These are phyloP conservation scores for Sebastes matsubarae DNA, from an alignment of 2,797 vertebrate species.

Conservation along the genomic window DNA sequence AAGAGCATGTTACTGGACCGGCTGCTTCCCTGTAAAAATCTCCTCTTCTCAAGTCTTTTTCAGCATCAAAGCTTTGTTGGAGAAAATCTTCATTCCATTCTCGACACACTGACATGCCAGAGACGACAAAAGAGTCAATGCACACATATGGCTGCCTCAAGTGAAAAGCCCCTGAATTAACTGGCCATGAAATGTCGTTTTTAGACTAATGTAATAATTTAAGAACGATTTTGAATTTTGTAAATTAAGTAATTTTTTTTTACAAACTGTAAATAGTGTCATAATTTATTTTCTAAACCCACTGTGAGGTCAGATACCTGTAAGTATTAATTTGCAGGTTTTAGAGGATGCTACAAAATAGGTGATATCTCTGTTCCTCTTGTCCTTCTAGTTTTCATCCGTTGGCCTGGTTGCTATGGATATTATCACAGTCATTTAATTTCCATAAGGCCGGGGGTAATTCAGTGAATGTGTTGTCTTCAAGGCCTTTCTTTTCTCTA, in stretches of 20 bases:
- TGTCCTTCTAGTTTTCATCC: conserved; percentile 33
- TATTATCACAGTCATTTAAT: conserved; percentile 58
- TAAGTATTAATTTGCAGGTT: neutral
- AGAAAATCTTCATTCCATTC: conserved; percentile 36
- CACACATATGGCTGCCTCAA: conserved; percentile 48
- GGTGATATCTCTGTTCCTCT: conserved; percentile 15
- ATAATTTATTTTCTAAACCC: conserved; percentile 36
- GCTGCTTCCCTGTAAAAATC: conserved; percentile 41
- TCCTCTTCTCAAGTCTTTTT: conserved; percentile 19
- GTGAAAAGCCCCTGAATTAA: conserved; percentile 2
- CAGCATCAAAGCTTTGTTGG: conserved; percentile 11
- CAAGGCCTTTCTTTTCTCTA: neutral
- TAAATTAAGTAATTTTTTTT: conserved; percentile 9
- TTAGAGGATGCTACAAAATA: conserved; percentile 35
- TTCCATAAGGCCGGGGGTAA: conserved; percentile 20
- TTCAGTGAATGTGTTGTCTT: conserved; percentile 17
- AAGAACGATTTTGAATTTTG: conserved; percentile 8
- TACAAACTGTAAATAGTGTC: conserved; percentile 31
- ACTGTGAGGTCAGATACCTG: neutral
- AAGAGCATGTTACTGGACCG: conserved; percentile 55
- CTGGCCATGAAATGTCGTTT: neutral
- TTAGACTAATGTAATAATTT: conserved; percentile 19
- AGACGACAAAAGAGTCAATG: conserved; percentile 8
- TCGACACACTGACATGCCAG: conserved; percentile 23
- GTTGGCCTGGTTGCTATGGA: conserved; percentile 71